Base-by-base conservation (phyloP, 2,797 vertebrate genomes). In the Catharus ustulatus region DNA sequence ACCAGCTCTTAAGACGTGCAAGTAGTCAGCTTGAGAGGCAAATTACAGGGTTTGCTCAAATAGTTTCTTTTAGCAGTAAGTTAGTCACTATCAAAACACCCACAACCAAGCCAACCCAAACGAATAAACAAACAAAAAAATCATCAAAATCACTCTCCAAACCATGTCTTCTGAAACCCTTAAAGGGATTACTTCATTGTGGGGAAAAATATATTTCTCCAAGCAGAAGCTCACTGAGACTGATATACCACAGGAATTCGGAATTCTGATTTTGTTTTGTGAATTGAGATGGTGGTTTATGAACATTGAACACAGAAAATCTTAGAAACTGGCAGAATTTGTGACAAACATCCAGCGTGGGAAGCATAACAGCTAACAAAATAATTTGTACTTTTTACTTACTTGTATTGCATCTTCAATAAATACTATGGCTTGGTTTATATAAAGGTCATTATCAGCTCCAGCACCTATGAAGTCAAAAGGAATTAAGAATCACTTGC, bases 381-480 rank as follows among this genome's bases (percentile, higher is more conserved):
- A 58, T 4, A 7, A 38, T 20, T 29, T 40, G 18, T 3, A 27
- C 86, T 22, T 29, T 40, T 21, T 4, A 27, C 86, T 94, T 86
- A 99, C 99, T 97, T 99, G 97, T 95, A 99, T 98, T 26, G 99
- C 99, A 30, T 99, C 99, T 96, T 99, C 99, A 40, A 99, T 99
- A 93, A 99, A 99, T 18, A 99, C 98, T 46, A 98, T 95, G 6
- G 99, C 99, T 94, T 99, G 99, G 36, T 98, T 98, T 82, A 99
- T 95, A 79, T 97, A 98, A 9, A 99, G 98, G 13, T 98, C 97
- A 66, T 95, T 95, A 40, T 96, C 71, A 49, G 71, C 77, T 19
- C 5, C n/a, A 13, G 85, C 13, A 52, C 40, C 97, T 98, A 38
- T 1, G 9, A 81, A 71, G 17, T 61, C 62, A 92, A 69, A 64